phyloP scores from a whole-genome alignment of 1,140 invertebrate species.

The Spodoptera litura region DNA sequence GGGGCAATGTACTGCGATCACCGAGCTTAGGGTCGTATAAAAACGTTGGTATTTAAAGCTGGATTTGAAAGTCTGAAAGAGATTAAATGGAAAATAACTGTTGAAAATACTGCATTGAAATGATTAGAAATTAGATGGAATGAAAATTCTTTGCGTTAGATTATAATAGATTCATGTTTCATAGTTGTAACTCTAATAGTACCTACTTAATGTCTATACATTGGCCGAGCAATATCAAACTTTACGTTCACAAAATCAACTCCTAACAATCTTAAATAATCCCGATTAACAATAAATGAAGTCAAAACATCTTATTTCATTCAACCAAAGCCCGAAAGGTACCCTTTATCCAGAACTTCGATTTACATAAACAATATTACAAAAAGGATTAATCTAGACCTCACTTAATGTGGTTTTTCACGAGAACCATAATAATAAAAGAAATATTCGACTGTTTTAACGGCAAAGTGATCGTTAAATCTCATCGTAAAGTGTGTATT shows the following conservation, averaged over 20 bases:
- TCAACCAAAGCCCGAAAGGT: neutral
- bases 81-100: neutral
- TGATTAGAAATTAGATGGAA: no score
- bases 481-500: conserved; percentile 15
- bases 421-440: conserved; percentile 20
- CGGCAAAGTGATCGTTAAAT: conserved; percentile 31
- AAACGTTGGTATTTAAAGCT: conserved; percentile 5
- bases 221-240: no score
- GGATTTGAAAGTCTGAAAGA: neutral
- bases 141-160: no score
- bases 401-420: conserved; percentile 5
- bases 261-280: neutral
- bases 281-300: neutral
- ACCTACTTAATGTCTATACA: no score
- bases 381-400: conserved; percentile 22
- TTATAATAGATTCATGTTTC: no score
- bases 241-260: neutral
- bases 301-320: neutral
- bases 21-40: neutral
- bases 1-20: conserved; percentile 17
- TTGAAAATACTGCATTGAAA: no score
- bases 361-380: conserved; percentile 25
- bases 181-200: no score
- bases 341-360: neutral
- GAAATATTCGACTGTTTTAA: conserved; percentile 2